phyloP scores from a whole-genome alignment of 2,888 invertebrate species.

The Anthophora plumipes region DNA sequence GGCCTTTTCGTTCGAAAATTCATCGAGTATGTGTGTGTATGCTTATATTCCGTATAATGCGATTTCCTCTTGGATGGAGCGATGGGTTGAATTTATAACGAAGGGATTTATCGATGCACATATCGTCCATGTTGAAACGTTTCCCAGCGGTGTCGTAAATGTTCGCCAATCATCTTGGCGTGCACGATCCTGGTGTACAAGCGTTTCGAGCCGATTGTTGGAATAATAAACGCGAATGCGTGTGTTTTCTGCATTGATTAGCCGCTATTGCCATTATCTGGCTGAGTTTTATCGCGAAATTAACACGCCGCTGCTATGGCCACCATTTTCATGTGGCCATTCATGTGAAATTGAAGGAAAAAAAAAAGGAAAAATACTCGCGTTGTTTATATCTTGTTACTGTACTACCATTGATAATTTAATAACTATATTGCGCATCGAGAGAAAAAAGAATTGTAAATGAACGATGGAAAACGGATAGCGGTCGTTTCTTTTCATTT shows the following conservation, averaged over 20 bases:
- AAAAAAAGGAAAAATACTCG: not conserved
- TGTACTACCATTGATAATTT: slow-evolving; percentile 5
- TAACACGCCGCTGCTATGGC: slow-evolving; percentile 24
- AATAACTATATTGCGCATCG: not conserved
- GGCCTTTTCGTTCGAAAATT: not conserved
- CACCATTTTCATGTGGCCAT: no score
- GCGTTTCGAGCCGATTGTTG: not conserved
- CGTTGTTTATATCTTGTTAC: not conserved
- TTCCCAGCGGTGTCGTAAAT: slow-evolving; percentile 26
- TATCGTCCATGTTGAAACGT: not conserved
- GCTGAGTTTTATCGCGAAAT: slow-evolving; percentile 16
- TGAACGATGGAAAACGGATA: not conserved
- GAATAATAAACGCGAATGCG: slow-evolving; percentile 20
- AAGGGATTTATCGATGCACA: slow-evolving; percentile 30
- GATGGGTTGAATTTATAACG: slow-evolving; percentile 19
- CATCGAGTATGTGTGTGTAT: no score
- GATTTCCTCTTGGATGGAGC: not conserved
- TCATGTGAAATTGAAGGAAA: no score
- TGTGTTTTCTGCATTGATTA: slow-evolving; percentile 30
- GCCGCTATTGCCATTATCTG: slow-evolving; percentile 13
- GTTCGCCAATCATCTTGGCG: slow-evolving; percentile 19
- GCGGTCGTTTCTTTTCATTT: not conserved
- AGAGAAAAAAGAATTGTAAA: slow-evolving; percentile 4
- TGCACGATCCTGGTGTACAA: not conserved
- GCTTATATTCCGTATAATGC: not conserved